Evolutionary conservation across 2,113 vertebrate genomes (phyloP), one percentile per base, ranked within the genome.

Genomic region (Myodes glareolus): DNA sequence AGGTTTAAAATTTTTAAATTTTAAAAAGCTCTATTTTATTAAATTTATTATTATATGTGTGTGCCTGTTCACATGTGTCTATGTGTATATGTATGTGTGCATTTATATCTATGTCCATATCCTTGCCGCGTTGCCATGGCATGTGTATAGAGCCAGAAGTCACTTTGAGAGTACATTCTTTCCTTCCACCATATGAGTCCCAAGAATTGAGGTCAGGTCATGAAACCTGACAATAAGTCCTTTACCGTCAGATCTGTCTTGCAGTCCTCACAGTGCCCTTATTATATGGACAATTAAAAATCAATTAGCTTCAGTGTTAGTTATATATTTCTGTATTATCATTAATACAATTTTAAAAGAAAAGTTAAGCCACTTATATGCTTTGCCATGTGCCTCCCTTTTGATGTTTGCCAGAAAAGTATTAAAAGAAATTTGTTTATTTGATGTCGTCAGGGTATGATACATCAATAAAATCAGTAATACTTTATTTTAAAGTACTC

Each of bases 351-450:
- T 63, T 92, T 78, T 95, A 85, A 70, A 78, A 90, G 77, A 78
- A 91, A 52, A 52, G 55, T 77, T 94, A 89, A 95, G 33, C 13
- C 23, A 87, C 11, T 58, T 63, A 47, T 50, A 9, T 90, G 63
- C 12, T 31, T 92, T 76, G 25, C 42, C 81, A 23, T n/a, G 14
- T 77, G 29, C 0, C 4, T 78, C 92, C 23, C 89, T 63, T 55
- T 63, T 67, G 81, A 78, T 68, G 4, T 58, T 84, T 90, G 86
- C 72, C 11, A 68, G 14, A 31, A 52, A 1, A 63, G 77, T 19
- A 78, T 96, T 90, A 72, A 89, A 96, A 95, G 7, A 97, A 27
- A 82, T 36, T 58, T 87, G 76, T 78, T 88, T 84, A 63, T 47
- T 65, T 94, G 11, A 61, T 88, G 42, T 13, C 90, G 27, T 29